Base-by-base conservation (phyloP, 2,113 vertebrate species). In the Tursiops truncatus region DNA sequence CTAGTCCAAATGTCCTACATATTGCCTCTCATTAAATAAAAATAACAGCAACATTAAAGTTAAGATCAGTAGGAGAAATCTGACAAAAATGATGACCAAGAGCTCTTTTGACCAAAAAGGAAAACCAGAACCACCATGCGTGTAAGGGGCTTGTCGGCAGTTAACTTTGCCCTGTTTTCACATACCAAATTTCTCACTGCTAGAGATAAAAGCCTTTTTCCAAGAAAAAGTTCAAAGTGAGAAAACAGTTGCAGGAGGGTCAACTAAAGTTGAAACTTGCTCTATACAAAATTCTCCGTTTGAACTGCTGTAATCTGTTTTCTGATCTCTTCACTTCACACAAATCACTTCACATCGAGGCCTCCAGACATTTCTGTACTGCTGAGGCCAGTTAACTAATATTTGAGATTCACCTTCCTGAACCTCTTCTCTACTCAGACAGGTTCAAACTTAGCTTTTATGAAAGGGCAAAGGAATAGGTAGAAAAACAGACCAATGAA, bases 261-360 rank as follows among this genome's bases (percentile, higher is more conserved):
- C 93, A 92, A 71, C 44, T 11, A 41, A 85, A 89, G 91, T 13
- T 88, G 53, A 95, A 95, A 89, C 93, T 28, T 68, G 33, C 68
- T 86, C 86, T 85, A 25, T 15, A 91, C 18, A 79, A 83, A 87
- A 50, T 44, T 93, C 82, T 90, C 70, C 44, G 3, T 80, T 25
- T 71, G 77, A 95, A 73, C 74, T 36, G n/a, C 76, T 50, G 26
- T 60, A 21, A 81, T 90, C 53, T 97, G 56, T 86, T 74, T 95
- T 85, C 38, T 68, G 74, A 84, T 97, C 87, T 91, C 60, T 89
- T 90, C 38, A 91, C 63, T 79, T 80, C 81, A 92, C 47, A 85
- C 1, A 26, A n/a, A 76, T 85, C 70, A 79, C n/a, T 74, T 80
- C 31, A 73, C 58, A 33, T 2, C 21, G 50, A 68, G 58, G 74